Evolutionary conservation across 1,140 invertebrate genomes (phyloP), one percentile per base, ranked within the genome.

Genomic region (Aphelinus atriplicis): DNA sequence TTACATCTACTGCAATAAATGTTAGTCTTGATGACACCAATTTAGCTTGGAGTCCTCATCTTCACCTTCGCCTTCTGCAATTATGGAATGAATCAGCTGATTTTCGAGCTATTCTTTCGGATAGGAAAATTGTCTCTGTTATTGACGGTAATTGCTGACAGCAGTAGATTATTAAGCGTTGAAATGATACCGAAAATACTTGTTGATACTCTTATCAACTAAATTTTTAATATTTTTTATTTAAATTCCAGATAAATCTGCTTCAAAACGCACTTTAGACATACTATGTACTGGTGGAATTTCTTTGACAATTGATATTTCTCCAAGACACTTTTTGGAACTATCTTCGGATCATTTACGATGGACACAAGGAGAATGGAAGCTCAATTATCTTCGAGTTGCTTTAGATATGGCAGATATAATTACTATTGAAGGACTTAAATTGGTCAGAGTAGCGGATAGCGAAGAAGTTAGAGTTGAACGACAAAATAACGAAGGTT

Each of bases 321-420:
- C 86, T 3, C 80, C 85, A 1, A 77, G 81, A 71, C 86, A 88
- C 60, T 87, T 83, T 71, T 76, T 88, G 45, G 85, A 87, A 74
- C 61, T 88, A 3, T 85, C 84, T 47, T 87, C 86, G 0, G 86
- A 86, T 75, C 82, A 88, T 60, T 76, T 88, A 48, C 79, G 85
- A n/a, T 87, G 84, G 82, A 84, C 81, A 0, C 81, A 85, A 42
- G 82, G 81, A 45, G 86, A 88, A 77, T 87, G 86, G 85, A 81
- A 71, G 51, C 71, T 88, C 1, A 85, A 84, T 75, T 88, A 85
- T 51, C 74, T 87, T 7, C 79, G 84, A 71, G 81, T 78, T 71
- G 90, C 92, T 10, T 90, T 96, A 76, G 94, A 96, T 81, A 90
- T 91, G 73, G 91, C 92, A 46, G 92, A 94, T 78, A 93, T 96